phyloP scores from a whole-genome alignment of 1,140 invertebrate genomes.

The Dendrolimus kikuchii region DNA sequence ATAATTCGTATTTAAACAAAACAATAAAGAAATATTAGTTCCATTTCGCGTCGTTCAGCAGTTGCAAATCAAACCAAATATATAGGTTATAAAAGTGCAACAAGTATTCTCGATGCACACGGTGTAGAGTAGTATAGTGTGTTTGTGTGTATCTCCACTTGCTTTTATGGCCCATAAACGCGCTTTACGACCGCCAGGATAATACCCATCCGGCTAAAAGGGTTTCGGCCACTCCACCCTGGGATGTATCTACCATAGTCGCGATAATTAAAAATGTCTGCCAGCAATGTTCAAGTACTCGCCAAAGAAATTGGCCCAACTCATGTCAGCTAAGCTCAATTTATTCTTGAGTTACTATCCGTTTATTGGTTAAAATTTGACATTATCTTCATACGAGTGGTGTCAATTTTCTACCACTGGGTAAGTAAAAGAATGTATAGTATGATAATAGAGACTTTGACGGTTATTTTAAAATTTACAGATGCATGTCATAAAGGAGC shows the following conservation, averaged over 20 bases:
- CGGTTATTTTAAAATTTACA: too few species aligned
- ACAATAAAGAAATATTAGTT: slow-evolving; percentile 28
- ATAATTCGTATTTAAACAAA: too few species aligned
- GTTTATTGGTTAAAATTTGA: too few species aligned
- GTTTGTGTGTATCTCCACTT: slow-evolving; percentile 60
- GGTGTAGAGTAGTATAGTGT: slow-evolving; percentile 3
- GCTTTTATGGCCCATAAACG: slow-evolving; percentile 61
- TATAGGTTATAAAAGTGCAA: slow-evolving; percentile 69
- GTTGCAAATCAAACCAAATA: slow-evolving; percentile 68
- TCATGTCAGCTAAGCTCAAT: too few species aligned
- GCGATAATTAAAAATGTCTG: slow-evolving; percentile 53
- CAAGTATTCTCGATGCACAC: slow-evolving; percentile 60
- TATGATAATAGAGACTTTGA: too few species aligned
- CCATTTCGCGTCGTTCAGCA: slow-evolving; percentile 43
- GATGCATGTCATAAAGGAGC: too few species aligned
- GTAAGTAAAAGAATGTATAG: too few species aligned
- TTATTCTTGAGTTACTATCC: too few species aligned
- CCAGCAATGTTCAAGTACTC: slow-evolving; percentile 3
- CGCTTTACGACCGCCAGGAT: slow-evolving; percentile 58
- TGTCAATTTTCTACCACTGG: too few species aligned
- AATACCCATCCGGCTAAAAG: slow-evolving; percentile 66
- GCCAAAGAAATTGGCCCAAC: too few species aligned
- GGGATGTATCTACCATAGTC: slow-evolving; percentile 23
- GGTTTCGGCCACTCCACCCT: slow-evolving; percentile 41
- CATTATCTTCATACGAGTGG: too few species aligned